Evolutionary conservation across 2,113 vertebrate genomes (phyloP).

Genomic region (Scalopus aquaticus): DNA sequence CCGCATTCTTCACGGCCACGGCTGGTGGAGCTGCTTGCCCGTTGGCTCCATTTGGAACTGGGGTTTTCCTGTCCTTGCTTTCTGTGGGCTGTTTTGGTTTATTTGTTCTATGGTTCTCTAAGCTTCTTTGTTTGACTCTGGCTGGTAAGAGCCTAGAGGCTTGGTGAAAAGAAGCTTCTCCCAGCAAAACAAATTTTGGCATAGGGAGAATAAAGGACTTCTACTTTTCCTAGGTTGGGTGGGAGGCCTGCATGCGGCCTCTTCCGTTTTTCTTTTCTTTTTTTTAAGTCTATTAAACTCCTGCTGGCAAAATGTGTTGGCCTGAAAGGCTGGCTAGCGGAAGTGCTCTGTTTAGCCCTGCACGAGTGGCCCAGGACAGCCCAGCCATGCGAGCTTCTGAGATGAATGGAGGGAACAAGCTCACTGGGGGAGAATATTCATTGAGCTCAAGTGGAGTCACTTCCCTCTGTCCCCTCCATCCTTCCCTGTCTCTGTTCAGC

Average conservation of each 20-base stretch:
- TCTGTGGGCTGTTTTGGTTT: constrained; percentile 71
- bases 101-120: constrained; percentile 67
- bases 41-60: constrained; percentile 62
- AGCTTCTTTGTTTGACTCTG: constrained; percentile 66
- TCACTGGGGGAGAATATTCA: not conserved
- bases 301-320: not conserved
- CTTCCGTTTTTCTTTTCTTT: not conserved
- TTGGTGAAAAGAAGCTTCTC: constrained; percentile 55
- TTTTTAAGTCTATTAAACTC: constrained; percentile 11
- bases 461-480: not conserved
- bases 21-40: constrained; percentile 31
- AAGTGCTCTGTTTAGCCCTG: not conserved
- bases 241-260: not conserved
- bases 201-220: not conserved
- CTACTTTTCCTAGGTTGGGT: not conserved
- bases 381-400: not conserved
- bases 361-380: not conserved
- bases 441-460: not conserved
- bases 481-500: not conserved
- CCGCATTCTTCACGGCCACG: not conserved
- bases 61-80: constrained; percentile 36
- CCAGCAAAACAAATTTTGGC: constrained; percentile 56
- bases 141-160: constrained; percentile 38
- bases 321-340: not conserved
- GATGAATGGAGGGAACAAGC: not conserved